A percentile compares a stretch with the other conserved stretches of the same genome.
Conservation (phyloP, 2,888 invertebrate species). For the Tetragonisca angustula region DNA sequence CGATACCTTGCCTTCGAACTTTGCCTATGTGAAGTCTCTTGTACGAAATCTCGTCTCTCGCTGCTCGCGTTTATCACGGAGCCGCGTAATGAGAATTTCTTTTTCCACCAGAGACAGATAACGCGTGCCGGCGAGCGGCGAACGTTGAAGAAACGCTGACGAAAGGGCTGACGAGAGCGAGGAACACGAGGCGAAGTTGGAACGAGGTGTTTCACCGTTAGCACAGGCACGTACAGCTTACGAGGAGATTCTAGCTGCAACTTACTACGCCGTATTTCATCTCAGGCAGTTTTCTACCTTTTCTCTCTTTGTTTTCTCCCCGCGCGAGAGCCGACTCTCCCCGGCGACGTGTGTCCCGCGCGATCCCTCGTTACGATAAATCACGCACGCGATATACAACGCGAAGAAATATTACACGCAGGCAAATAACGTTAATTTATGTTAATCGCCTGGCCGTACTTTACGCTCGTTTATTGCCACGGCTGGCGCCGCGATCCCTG, state of each 20-base stretch:
- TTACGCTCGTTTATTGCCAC: constrained; percentile 51
- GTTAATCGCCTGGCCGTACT: constrained; percentile 46
- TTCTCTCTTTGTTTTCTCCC: constrained; percentile 46
- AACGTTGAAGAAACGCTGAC: constrained; percentile 22
- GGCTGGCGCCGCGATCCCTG: constrained; percentile 26
- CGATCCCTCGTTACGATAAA: constrained; percentile 58
- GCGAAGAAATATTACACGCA: constrained; percentile 44
- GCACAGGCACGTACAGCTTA: constrained; percentile 23
- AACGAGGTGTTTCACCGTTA: constrained; percentile 39
- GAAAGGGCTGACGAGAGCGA: constrained; percentile 32
- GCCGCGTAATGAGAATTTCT: constrained; percentile 35
- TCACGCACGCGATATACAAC: constrained; percentile 44
- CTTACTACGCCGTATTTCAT: constrained; percentile 47
- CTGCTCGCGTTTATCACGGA: constrained; percentile 37
- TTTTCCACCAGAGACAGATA: constrained; percentile 28
- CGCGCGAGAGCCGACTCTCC: background rate
- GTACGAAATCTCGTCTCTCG: no score
- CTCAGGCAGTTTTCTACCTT: constrained; percentile 43
- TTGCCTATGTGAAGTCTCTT: no score
- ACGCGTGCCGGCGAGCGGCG: background rate
- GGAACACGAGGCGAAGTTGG: background rate
- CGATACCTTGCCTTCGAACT: no score
- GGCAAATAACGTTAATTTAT: constrained; percentile 63
- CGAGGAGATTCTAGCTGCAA: constrained; percentile 50
- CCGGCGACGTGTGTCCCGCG: constrained; percentile 28